These are phyloP conservation scores for Eupithecia exiguata DNA, from an alignment of 2,888 invertebrate genomes.

Conservation along the genomic window DNA sequence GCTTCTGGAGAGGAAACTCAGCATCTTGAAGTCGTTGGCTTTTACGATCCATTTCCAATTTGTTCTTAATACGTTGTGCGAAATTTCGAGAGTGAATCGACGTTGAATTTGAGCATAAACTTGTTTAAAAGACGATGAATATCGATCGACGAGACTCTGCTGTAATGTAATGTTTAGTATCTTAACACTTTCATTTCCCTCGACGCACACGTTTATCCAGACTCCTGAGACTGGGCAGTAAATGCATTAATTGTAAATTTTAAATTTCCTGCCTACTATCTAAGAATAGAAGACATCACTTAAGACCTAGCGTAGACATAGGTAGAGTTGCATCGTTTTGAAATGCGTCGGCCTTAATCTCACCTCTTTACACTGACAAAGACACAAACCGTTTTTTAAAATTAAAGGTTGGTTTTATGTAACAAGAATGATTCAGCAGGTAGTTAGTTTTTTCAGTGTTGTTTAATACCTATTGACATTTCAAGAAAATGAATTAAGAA, in stretches of 20 bases:
- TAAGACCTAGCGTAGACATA: neutral
- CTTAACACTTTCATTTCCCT: too few relatives aligned
- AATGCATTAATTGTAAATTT: too few relatives aligned
- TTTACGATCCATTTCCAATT: slow-evolving; percentile 17
- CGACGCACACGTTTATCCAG: too few relatives aligned
- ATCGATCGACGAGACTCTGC: neutral
- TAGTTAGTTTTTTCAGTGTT: neutral
- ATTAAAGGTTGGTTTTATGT: neutral
- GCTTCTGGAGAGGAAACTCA: slow-evolving; percentile 8
- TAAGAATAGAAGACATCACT: neutral
- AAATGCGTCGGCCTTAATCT: neutral
- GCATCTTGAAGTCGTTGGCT: slow-evolving; percentile 9
- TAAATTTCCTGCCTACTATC: neutral
- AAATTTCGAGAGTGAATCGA: slow-evolving; percentile 8
- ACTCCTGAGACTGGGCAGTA: too few relatives aligned
- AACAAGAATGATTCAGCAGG: neutral
- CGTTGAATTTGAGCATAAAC: neutral
- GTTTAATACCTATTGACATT: neutral
- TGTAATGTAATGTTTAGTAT: neutral
- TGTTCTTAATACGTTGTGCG: slow-evolving; percentile 12
- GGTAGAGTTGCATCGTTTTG: neutral
- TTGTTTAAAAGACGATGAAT: slow-evolving; percentile 6
- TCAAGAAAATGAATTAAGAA: neutral
- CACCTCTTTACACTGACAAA: neutral
- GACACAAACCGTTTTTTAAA: neutral